Percentiles rank a stretch among this genome's conserved stretches.
Evolutionary conservation across 2,888 invertebrate species (phyloP).

Genomic region (Hetaerina titia): DNA sequence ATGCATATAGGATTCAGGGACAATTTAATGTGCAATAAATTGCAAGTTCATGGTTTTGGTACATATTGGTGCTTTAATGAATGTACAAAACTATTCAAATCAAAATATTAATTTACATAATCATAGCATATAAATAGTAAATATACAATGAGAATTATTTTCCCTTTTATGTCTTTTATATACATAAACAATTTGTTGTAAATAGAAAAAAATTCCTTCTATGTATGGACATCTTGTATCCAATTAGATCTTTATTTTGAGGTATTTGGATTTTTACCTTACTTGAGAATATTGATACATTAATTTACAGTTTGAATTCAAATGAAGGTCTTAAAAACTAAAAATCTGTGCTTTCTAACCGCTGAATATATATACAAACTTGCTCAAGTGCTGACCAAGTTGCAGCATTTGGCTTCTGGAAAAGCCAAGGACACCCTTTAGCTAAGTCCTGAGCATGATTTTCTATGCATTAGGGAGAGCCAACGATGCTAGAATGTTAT

Average conservation of each 20-base stretch:
- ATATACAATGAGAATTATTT: background rate
- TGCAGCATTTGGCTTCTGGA: background rate
- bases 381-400: background rate
- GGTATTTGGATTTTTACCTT: background rate
- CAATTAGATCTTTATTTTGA: background rate
- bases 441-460: background rate
- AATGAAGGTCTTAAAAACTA: background rate
- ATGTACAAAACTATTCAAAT: conserved; percentile 73
- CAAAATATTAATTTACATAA: background rate
- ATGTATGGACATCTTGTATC: background rate
- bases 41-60: background rate
- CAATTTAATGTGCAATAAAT: conserved; percentile 47
- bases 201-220: background rate
- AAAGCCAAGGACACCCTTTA: background rate
- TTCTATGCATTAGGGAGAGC: background rate
- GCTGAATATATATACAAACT: conserved; percentile 2
- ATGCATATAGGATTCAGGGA: no score
- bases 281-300: background rate
- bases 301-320: background rate
- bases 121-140: background rate
- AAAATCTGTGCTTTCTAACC: background rate
- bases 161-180: background rate
- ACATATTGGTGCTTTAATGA: conserved; percentile 69
- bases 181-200: background rate
- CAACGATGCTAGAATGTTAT: background rate